phyloP scores from a whole-genome alignment of 2,888 invertebrate genomes.

The Cordilura impudica region DNA sequence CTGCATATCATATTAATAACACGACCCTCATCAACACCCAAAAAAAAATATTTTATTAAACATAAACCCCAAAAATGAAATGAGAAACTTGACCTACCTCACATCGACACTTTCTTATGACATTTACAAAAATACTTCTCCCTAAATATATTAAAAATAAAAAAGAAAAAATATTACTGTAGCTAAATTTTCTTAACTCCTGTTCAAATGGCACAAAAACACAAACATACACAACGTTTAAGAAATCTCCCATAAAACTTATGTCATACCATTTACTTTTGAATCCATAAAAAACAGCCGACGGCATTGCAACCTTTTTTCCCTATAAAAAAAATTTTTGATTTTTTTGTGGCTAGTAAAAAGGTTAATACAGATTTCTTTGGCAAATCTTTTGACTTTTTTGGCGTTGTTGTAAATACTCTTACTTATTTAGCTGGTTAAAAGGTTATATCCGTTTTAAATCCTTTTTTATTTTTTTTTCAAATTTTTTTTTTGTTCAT shows the following conservation, averaged over 20 bases:
- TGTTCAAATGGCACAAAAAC: constrained; percentile 54
- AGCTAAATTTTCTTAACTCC: constrained; percentile 58
- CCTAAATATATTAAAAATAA: no score
- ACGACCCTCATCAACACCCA: no score
- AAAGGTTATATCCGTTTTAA: constrained; percentile 55
- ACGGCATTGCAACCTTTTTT: constrained; percentile 65
- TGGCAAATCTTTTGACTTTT: constrained; percentile 57
- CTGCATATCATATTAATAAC: no score
- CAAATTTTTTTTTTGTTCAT: constrained; percentile 6
- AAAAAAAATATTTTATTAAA: no score
- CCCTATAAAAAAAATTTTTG: neutral
- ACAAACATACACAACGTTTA: constrained; percentile 24
- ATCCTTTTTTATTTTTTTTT: constrained; percentile 30
- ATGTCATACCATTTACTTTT: neutral
- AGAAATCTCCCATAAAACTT: neutral
- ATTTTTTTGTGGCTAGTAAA: constrained; percentile 15
- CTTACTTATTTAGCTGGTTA: constrained; percentile 36
- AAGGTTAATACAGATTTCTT: constrained; percentile 53
- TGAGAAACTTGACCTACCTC: no score
- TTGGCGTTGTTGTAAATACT: neutral
- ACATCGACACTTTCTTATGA: no score
- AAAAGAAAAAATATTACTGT: no score
- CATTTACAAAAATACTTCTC: no score
- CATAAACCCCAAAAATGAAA: no score
- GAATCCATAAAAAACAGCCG: constrained; percentile 57